A percentile compares a stretch with the other conserved stretches of the same genome.
These are phyloP conservation scores for Poecilia gillii DNA, from an alignment of 2,797 vertebrate genomes.

Conservation along the genomic window DNA sequence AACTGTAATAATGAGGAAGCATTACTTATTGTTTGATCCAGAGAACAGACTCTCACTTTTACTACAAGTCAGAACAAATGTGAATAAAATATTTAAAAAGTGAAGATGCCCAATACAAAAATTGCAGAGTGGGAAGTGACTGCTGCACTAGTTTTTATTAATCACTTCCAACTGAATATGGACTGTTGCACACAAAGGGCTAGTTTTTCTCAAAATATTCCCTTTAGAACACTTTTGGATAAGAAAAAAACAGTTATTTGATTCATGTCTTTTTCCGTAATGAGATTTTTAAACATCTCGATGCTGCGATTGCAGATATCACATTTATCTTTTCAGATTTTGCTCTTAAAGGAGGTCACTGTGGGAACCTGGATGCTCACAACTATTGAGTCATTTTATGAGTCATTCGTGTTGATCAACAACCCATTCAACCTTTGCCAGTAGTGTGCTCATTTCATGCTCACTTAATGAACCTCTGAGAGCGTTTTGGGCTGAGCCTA, in stretches of 20 bases:
- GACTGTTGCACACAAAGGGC: not conserved
- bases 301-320: slow-evolving; percentile 4
- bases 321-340: not conserved
- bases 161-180: not conserved
- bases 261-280: not conserved
- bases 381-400: slow-evolving; percentile 41
- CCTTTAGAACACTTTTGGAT: not conserved
- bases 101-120: not conserved
- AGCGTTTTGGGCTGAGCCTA: slow-evolving; percentile 31
- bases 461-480: slow-evolving; percentile 54
- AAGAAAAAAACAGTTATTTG: not conserved
- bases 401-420: slow-evolving; percentile 70
- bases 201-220: not conserved
- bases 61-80: not conserved
- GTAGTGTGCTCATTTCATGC: slow-evolving; percentile 48
- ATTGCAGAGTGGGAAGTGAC: not conserved
- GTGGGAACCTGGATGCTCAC: slow-evolving; percentile 15
- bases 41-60: not conserved
- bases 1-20: not conserved
- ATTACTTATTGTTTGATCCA: not conserved
- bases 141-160: not conserved
- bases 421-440: slow-evolving; percentile 62
- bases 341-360: slow-evolving; percentile 3
- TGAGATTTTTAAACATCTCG: not conserved
- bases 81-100: not conserved